Percentiles rank a stretch among this genome's conserved stretches.
phyloP scores from a whole-genome alignment of 2,888 invertebrate genomes.

The Metalampra italica region DNA sequence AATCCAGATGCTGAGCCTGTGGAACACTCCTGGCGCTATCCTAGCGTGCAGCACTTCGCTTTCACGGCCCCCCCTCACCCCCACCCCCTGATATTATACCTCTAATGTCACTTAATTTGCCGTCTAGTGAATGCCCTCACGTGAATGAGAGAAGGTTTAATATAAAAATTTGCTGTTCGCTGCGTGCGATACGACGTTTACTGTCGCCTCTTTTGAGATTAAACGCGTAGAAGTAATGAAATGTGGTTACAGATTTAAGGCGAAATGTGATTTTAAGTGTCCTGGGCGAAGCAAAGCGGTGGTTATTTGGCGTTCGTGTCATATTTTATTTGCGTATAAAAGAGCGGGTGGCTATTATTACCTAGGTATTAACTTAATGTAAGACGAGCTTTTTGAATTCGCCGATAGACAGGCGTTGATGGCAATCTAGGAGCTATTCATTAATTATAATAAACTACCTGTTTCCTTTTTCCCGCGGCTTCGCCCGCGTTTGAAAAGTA shows the following conservation, averaged over 20 bases:
- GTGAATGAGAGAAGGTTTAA: constrained; percentile 72
- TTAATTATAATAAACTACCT: too few species aligned
- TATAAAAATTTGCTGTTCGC: constrained; percentile 70
- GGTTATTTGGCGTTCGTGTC: neutral
- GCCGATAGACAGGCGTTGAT: too few species aligned
- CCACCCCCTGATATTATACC: constrained; percentile 67
- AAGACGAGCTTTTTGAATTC: too few species aligned
- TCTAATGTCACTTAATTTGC: constrained; percentile 77
- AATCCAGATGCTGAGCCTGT: constrained; percentile 31
- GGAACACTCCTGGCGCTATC: constrained; percentile 47
- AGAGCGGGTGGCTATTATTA: too few species aligned
- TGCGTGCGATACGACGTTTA: constrained; percentile 48
- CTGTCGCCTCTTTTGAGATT: constrained; percentile 67
- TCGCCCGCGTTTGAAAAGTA: too few species aligned
- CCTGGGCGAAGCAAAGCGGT: neutral
- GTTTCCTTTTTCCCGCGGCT: too few species aligned
- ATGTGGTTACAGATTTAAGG: constrained; percentile 53
- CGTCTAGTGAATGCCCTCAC: constrained; percentile 73
- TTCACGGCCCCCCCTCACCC: constrained; percentile 58
- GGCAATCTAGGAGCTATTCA: too few species aligned
- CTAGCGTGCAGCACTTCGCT: constrained; percentile 62
- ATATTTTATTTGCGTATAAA: too few species aligned
- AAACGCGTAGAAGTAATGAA: constrained; percentile 71
- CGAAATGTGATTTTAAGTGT: neutral
- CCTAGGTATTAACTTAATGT: too few species aligned